Evolutionary conservation across 2,113 vertebrate genomes (phyloP).

Genomic region (Bettongia penicillata): DNA sequence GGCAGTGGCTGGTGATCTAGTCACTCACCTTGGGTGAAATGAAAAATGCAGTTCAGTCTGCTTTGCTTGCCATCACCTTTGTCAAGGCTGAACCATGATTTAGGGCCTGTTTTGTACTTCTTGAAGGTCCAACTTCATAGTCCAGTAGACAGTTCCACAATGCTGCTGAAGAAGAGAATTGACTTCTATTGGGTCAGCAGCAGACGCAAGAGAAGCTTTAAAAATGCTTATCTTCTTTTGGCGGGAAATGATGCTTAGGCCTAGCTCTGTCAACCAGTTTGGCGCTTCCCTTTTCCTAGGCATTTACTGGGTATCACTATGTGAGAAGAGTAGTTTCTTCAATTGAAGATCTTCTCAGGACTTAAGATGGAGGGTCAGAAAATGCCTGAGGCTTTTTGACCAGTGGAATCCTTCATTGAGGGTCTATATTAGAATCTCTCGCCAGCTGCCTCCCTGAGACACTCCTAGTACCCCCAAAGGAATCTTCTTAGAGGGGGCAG

Average conservation of each 20-base stretch:
- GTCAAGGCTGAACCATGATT: neutral
- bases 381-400: neutral
- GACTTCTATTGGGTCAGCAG: neutral
- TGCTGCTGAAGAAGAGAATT: neutral
- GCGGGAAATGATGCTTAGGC: neutral
- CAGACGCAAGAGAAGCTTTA: neutral
- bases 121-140: neutral
- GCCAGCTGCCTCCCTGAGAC: neutral
- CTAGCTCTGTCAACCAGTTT: neutral
- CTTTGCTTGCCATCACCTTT: neutral
- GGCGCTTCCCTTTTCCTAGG: constrained; percentile 25
- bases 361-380: constrained; percentile 15
- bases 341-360: neutral
- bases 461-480: neutral
- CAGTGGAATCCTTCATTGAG: neutral
- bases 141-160: neutral
- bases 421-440: constrained; percentile 6
- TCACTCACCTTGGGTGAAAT: neutral
- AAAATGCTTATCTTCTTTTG: neutral
- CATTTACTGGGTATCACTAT: neutral
- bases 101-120: constrained; percentile 12
- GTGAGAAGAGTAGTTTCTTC: constrained; percentile 23
- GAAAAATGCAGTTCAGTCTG: neutral
- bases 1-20: neutral
- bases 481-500: constrained; percentile 8